Conservation (phyloP, 2,797 vertebrate species). For the Mareca penelope region DNA sequence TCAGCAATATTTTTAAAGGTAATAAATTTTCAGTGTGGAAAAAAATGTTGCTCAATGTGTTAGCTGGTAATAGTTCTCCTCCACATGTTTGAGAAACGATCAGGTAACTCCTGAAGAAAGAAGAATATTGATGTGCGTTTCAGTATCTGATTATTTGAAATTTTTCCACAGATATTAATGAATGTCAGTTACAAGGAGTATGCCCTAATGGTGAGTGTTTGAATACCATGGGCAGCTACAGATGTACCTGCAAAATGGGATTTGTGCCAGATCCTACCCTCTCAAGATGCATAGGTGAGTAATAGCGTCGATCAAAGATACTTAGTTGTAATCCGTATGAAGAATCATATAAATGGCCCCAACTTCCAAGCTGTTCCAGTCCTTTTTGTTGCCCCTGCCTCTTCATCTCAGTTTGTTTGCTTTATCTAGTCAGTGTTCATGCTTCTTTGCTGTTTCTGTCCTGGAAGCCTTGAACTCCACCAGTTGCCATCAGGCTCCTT, state of each 20-base stretch:
- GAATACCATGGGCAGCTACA: conserved; percentile 95
- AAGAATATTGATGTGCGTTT: neutral
- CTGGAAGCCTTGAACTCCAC: neutral
- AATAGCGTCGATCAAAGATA: neutral
- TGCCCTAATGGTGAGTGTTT: conserved; percentile 95
- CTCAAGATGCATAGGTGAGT: conserved; percentile 93
- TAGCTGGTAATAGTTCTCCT: neutral
- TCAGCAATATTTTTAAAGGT: neutral
- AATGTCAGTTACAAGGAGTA: conserved; percentile 90
- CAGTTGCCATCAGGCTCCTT: neutral
- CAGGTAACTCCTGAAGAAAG: neutral
- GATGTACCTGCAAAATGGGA: conserved; percentile 91
- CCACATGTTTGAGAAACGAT: neutral
- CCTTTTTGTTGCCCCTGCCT: neutral
- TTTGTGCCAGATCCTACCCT: conserved; percentile 88
- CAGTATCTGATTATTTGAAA: neutral
- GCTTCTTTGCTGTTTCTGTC: neutral
- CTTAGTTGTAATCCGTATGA: neutral
- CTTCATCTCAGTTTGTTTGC: neutral
- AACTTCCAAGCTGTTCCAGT: neutral
- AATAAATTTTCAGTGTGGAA: neutral
- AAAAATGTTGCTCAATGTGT: neutral
- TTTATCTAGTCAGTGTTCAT: neutral
- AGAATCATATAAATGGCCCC: neutral
- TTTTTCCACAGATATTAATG: conserved; percentile 89